A percentile compares a stretch with the other conserved stretches of the same genome.
These are phyloP conservation scores for Pharmacophagus antenor DNA, from an alignment of 2,888 invertebrate genomes.

Conservation along the genomic window DNA sequence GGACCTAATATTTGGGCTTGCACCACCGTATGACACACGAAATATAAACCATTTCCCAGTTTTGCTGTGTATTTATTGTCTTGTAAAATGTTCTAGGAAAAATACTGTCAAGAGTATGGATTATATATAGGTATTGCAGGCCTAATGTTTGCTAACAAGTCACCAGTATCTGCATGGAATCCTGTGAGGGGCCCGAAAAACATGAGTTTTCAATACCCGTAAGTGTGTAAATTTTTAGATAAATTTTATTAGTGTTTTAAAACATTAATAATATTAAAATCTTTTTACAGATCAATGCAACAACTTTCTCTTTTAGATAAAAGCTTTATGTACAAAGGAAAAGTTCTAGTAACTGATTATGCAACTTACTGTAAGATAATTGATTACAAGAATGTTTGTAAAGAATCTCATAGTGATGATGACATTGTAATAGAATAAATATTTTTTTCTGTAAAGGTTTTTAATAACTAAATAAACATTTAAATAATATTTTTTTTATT, in stretches of 20 bases:
- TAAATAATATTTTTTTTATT: slow-evolving; percentile 1
- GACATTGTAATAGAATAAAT: slow-evolving; percentile 23
- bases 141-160: slow-evolving; percentile 85
- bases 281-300: slow-evolving; percentile 54
- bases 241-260: neutral
- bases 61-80: neutral
- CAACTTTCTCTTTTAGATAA: slow-evolving; percentile 61
- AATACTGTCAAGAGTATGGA: slow-evolving; percentile 79
- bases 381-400: slow-evolving; percentile 36
- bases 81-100: slow-evolving; percentile 54
- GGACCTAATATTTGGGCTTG: no score
- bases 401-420: slow-evolving; percentile 14
- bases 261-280: neutral
- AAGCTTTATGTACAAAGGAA: slow-evolving; percentile 67
- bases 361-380: slow-evolving; percentile 72
- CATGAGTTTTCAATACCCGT: slow-evolving; percentile 71
- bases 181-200: slow-evolving; percentile 83
- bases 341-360: slow-evolving; percentile 70
- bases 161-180: slow-evolving; percentile 86
- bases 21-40: no score
- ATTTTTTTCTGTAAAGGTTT: slow-evolving; percentile 5
- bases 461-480: slow-evolving; percentile 3
- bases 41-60: no score
- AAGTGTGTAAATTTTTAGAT: slow-evolving; percentile 38
- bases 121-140: slow-evolving; percentile 84